Evolutionary conservation across 1,140 invertebrate genomes (phyloP), one percentile per base, ranked within the genome.

Genomic region (Condylostylus longicornis): DNA sequence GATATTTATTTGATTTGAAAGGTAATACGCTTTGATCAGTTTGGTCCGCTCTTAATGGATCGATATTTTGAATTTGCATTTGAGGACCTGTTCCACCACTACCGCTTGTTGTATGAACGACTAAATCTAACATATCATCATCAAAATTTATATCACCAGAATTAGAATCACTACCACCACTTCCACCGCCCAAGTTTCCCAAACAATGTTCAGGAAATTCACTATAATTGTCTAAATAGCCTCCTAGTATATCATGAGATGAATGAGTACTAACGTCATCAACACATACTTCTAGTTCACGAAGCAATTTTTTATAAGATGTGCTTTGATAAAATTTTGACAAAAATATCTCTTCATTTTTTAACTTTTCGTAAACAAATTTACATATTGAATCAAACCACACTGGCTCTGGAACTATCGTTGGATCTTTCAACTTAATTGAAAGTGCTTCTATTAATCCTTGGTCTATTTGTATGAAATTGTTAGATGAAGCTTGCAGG

Each of bases 331-430:
- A 41, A 15, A 41, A 41, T 27, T 41, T 41, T 10, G 15, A 13
- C 4, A 41, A 21, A 28, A 41, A 41, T 15, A 41, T 21, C 10
- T 41, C 33, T 17, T 41, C 40, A 33, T 41, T 41, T 14, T 41
- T 41, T 15, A 41, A 13, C 20, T 41, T 41, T 28, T 41, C 40
- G 15, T 37, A 41, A 2, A 41, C 34, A 21, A 32, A 41, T 37
- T 41, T 41, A 17, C 19, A 37, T 8, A 41, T 41, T 19, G 40
- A 41, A 13, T 41, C 40, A 14, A 41, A 37, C 40, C 40, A 41
- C 2, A 13, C n/a, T 7, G n/a, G 14, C 13, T 41, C 40, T 2
- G 40, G 40, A 12, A 10, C 3, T 3, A 37, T 19, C 9, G 13
- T 18, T n/a, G 18, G 13, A 27, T 41, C 40, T 17, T 28, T 41